Conservation (phyloP, 2,113 vertebrate genomes). For the Tetrao urogallus region DNA sequence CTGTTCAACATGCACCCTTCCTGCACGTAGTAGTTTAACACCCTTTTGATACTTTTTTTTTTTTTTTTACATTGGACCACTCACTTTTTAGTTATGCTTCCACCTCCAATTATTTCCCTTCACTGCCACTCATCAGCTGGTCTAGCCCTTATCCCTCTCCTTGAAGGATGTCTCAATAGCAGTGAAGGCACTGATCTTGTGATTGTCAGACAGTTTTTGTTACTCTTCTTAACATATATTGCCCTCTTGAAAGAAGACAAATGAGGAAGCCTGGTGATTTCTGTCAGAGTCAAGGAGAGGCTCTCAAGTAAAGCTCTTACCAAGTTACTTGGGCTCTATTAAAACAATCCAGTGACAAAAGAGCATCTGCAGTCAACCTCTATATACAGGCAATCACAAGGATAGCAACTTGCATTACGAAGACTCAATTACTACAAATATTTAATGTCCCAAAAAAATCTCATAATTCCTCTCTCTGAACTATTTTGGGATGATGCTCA, state of each 20-base stretch:
- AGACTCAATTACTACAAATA: neutral
- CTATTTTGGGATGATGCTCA: neutral
- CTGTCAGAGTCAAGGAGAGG: conserved; percentile 20
- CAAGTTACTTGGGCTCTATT: neutral
- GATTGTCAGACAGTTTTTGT: neutral
- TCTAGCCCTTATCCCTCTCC: neutral
- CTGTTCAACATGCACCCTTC: neutral
- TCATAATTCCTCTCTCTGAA: neutral
- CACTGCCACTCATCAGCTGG: neutral
- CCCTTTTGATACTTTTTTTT: neutral
- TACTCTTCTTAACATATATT: neutral
- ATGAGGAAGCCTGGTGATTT: conserved; percentile 12
- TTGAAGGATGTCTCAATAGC: neutral
- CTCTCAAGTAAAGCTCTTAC: neutral
- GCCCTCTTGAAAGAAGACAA: neutral
- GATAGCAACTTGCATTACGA: neutral
- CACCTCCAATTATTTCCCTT: neutral
- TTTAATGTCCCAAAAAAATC: neutral
- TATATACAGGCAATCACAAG: neutral
- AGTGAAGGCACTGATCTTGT: neutral
- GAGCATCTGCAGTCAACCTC: conserved; percentile 1
- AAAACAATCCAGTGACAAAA: conserved; percentile 30
- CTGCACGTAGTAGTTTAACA: neutral
- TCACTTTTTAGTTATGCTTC: neutral
- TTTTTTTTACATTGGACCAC: neutral